Conservation (phyloP, 2,113 vertebrate species). For the Gopherus flavomarginatus region DNA sequence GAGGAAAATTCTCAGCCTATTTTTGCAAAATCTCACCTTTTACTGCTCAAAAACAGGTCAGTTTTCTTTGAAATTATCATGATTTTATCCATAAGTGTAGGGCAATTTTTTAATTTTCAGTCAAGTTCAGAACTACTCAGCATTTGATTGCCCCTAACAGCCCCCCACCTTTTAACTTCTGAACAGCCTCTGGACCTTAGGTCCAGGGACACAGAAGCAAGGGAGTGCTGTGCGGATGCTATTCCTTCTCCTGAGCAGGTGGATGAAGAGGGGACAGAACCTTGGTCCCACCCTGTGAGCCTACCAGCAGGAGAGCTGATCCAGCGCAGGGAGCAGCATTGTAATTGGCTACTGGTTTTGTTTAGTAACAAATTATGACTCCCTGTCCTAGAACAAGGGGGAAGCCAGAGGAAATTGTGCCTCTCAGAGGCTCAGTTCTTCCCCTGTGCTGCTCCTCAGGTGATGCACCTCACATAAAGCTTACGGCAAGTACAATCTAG, state of each 20-base stretch:
- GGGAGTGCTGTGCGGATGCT: neutral
- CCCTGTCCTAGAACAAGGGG: neutral
- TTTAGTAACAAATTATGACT: neutral
- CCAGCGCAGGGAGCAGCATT: neutral
- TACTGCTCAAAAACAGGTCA: neutral
- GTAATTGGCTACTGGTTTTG: neutral
- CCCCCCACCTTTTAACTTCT: neutral
- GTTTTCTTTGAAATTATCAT: neutral
- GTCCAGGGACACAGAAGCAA: neutral
- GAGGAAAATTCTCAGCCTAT: neutral
- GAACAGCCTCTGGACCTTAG: neutral
- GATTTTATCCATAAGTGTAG: neutral
- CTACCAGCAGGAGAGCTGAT: neutral
- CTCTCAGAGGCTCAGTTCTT: neutral
- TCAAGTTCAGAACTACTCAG: neutral
- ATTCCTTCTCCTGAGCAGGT: too few relatives aligned
- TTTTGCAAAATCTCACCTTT: neutral
- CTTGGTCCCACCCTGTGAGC: neutral
- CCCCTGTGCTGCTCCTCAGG: neutral
- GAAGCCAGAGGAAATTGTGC: neutral
- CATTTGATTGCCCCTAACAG: neutral
- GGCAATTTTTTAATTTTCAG: neutral
- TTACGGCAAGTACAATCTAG: neutral
- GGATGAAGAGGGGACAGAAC: too few relatives aligned
- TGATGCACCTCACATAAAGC: neutral